Evolutionary conservation across 64 coral and sea anemone species (phyloP), one percentile per base, ranked within the genome.

Genomic region (Porites australiensis): DNA sequence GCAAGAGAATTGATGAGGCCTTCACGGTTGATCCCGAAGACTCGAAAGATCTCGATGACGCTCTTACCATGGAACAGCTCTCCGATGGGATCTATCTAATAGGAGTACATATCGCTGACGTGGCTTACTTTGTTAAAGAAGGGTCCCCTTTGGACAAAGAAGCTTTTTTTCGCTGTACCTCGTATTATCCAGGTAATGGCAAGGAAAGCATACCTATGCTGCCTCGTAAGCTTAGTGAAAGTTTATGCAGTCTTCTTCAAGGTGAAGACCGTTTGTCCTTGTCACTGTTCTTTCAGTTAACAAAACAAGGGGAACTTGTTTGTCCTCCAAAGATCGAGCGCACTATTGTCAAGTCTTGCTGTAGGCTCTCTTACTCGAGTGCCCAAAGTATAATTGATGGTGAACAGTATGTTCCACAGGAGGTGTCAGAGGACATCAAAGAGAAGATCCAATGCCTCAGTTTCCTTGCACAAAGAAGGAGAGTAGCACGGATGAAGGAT

Each of bases 41-140:
- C 15, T 93, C 95, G 2, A 93, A 94, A 93, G 95, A 96, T 77
- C 68, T 96, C 13, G 95, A 96, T 90, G 95, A 96, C 77, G 95
- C 95, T 23, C 82, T 96, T 51, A 88, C 91, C 46, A 12, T 96
- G 45, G 87, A 96, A 73, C 37, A 58, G 44, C 55, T 94, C 11
- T 5, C 43, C 5, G 21, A 58, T 43, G 58, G 60, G 64, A 37
- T 68, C n/a, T 79, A 54, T 44, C 93, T 86, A 59, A 81, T 96
- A 8, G 95, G 95, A 21, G 77, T 96, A 52, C 95, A 96, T 57
- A 96, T 96, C 53, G 83, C 95, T 0, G 95, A 96, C 77, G 95
- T 96, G 3, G 90, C 87, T 76, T 96, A 78, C 46, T 90, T 90
- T 64, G 91, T 93, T 13, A 44, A 94, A 74, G 87, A 87, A 48